Base-by-base conservation (phyloP, 2,113 vertebrate genomes). In the Eonycteris spelaea region DNA sequence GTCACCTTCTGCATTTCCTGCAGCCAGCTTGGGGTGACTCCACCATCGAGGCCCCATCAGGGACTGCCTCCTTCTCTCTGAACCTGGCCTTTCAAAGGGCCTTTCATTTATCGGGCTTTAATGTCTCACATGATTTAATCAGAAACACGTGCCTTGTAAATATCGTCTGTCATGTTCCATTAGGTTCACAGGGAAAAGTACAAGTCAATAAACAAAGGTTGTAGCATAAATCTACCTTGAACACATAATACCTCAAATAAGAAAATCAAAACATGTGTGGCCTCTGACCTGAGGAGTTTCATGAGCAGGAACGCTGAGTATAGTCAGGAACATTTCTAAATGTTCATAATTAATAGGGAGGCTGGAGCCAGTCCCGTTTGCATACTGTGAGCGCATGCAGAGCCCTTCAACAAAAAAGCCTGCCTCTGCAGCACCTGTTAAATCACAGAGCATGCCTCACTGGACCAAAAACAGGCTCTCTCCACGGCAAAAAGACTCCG, bases 181-280 rank as follows among this genome's bases (percentile, higher is more conserved):
- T 98, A 99, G 98, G 97, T 99, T 99, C 98, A 99, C 98, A 97
- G 98, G 98, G 98, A 98, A 98, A 98, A 98, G 98, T 98, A 99
- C 98, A 98, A 98, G 98, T 98, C 98, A 98, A 99, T 99, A 98
- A 99, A 98, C 98, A 99, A 99, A 98, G 98, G 98, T 98, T 99
- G 98, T 98, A 98, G 98, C 98, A 99, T 98, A 99, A 99, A 99
- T 98, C 98, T 98, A 98, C 98, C 98, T 98, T 99, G 99, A 99
- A 98, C 98, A 98, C 98, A 98, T 99, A 99, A 99, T 98, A 98
- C 98, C 98, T 98, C 98, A 98, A 98, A 98, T 98, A 98, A 98
- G 98, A 98, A 99, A 99, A 98, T 95, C 99, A 99, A 99, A 99
- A 98, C 99, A 99, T 82, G 94, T 99, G 99, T 99, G 98, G 97